Percentiles rank a stretch among this genome's conserved stretches.
phyloP scores from a whole-genome alignment of 2,888 invertebrate species.

The Chrysodeixis includens region DNA sequence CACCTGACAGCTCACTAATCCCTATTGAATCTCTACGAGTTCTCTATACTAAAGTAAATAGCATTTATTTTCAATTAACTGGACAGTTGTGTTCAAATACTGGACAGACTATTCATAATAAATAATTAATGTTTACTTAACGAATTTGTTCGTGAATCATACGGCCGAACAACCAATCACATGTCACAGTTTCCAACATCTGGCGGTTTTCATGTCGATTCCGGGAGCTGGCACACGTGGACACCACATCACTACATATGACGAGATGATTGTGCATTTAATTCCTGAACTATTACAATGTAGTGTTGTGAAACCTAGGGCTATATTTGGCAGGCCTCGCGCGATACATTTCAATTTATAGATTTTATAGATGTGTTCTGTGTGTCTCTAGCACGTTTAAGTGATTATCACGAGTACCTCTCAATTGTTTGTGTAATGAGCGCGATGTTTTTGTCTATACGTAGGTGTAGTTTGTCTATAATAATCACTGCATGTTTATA shows the following conservation, averaged over 20 bases:
- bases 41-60: background rate
- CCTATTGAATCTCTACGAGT: conserved; percentile 47
- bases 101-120: conserved; percentile 5
- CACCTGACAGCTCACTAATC: conserved; percentile 67
- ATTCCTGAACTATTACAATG: conserved; percentile 31
- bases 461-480: too few species aligned
- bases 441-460: too few species aligned
- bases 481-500: too few species aligned
- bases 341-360: background rate
- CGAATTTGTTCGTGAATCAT: conserved; percentile 9
- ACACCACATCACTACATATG: conserved; percentile 13
- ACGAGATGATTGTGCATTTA: conserved; percentile 19
- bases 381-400: background rate
- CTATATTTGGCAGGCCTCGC: conserved; percentile 30
- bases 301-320: conserved; percentile 19
- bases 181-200: conserved; percentile 12
- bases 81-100: background rate
- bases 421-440: too few species aligned
- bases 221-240: conserved; percentile 27
- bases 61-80: conserved; percentile 1
- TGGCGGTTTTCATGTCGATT: conserved; percentile 32
- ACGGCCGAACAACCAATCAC: background rate
- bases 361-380: background rate
- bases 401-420: conserved; percentile 25
- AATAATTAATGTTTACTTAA: conserved; percentile 4